Conservation (phyloP, 2,113 vertebrate species). For the Eupsittula cactorum region DNA sequence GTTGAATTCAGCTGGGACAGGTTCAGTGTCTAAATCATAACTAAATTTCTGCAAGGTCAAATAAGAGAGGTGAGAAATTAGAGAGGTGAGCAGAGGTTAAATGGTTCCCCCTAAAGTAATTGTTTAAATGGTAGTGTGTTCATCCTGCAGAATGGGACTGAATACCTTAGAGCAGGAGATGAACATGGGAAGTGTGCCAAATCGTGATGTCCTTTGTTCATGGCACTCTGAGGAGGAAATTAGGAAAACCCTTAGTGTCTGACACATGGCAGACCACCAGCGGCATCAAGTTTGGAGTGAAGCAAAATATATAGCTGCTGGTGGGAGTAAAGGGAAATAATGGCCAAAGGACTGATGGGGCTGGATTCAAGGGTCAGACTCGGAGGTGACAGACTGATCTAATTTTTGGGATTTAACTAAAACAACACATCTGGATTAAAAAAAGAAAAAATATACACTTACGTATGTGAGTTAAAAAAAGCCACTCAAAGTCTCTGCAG, state of each 20-base stretch:
- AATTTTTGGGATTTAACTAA: constrained; percentile 24
- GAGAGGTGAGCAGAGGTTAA: not conserved
- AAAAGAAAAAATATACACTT: not conserved
- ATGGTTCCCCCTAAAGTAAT: not conserved
- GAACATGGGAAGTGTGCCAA: not conserved
- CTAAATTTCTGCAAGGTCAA: not conserved
- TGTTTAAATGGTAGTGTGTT: not conserved
- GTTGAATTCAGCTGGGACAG: not conserved
- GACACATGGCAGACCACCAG: not conserved
- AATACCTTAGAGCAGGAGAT: not conserved
- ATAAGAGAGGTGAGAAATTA: not conserved
- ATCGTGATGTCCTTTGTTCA: not conserved
- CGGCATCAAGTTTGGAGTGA: not conserved
- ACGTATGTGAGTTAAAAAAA: not conserved
- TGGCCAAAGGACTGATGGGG: not conserved
- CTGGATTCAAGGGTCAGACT: not conserved
- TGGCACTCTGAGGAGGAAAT: not conserved
- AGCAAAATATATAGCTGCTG: not conserved
- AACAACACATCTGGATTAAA: not conserved
- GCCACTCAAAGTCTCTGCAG: not conserved
- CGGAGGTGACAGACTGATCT: constrained; percentile 36
- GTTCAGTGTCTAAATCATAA: not conserved
- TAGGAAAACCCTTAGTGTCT: not conserved
- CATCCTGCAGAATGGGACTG: not conserved
- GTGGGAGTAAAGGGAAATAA: not conserved